Conservation (phyloP, 37 sponge, comb jelly and placozoan genomes). For the Halichondria panicea region DNA sequence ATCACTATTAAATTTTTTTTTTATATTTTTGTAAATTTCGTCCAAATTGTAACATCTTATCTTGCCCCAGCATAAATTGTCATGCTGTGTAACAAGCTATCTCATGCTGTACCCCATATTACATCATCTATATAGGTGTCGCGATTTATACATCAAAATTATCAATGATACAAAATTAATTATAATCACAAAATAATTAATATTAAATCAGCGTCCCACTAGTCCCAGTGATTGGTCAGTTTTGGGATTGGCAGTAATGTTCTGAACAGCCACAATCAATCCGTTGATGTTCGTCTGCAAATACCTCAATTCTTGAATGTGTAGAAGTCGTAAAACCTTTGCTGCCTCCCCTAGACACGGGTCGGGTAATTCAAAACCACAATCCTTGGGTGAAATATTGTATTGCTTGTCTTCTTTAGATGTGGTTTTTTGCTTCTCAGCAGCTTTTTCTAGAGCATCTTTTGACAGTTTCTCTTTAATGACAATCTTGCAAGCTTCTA, state of each 20-base stretch:
- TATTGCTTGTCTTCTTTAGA: too few species aligned
- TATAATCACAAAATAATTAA: background rate
- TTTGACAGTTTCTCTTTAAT: conserved; percentile 65
- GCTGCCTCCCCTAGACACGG: conserved; percentile 84
- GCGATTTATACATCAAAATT: too few species aligned
- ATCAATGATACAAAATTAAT: background rate
- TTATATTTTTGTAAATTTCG: too few species aligned
- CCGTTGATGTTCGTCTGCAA: conserved; percentile 93
- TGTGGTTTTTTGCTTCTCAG: background rate
- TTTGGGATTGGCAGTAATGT: conserved; percentile 93
- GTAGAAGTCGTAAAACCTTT: conserved; percentile 87
- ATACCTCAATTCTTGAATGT: conserved; percentile 79
- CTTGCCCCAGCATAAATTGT: too few species aligned
- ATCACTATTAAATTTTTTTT: too few species aligned
- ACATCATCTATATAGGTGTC: background rate
- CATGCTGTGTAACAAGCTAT: too few species aligned
- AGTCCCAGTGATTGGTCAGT: conserved; percentile 87
- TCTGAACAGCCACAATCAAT: conserved; percentile 88
- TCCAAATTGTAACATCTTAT: too few species aligned
- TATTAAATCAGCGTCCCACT: conserved; percentile 76
- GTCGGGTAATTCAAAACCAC: conserved; percentile 86
- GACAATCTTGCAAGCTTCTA: conserved; percentile 69
- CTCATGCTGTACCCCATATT: background rate
- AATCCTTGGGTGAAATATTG: conserved; percentile 72
- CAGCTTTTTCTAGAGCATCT: background rate